Evolutionary conservation across 2,113 vertebrate species (phyloP).

Genomic region (Sylvilagus bachmani): DNA sequence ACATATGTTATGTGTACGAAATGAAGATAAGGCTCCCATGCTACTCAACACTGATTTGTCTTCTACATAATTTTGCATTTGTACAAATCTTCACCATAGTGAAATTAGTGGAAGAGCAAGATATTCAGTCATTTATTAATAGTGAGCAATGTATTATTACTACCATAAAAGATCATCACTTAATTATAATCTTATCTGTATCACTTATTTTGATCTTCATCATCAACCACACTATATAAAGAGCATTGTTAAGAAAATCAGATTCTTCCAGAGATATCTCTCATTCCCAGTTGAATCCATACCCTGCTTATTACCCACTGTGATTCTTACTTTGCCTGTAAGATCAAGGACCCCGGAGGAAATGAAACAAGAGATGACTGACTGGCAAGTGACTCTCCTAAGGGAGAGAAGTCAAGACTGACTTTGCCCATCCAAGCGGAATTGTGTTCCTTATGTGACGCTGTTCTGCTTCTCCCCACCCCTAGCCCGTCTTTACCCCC

Average conservation of each 20-base stretch:
- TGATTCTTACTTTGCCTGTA: background rate
- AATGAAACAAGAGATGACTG: background rate
- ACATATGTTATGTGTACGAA: background rate
- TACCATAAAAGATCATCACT: conserved; percentile 45
- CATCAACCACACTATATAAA: background rate
- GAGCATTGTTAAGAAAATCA: conserved; percentile 36
- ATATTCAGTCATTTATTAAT: conserved; percentile 38
- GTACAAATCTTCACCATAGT: conserved; percentile 38
- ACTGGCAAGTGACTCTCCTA: background rate
- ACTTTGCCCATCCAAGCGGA: background rate
- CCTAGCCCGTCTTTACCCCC: background rate
- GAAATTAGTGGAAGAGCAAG: conserved; percentile 13
- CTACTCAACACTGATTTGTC: conserved; percentile 24
- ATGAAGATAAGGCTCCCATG: background rate
- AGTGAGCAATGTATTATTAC: conserved; percentile 29
- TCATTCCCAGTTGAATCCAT: conserved; percentile 25
- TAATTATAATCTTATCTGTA: conserved; percentile 50
- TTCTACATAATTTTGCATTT: conserved; percentile 44
- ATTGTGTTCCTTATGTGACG: background rate
- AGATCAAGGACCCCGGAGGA: conserved; percentile 17
- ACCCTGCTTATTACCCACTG: background rate
- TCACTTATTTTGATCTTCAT: conserved; percentile 55
- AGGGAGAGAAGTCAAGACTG: conserved; percentile 49
- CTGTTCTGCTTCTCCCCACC: background rate
- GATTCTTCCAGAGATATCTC: conserved; percentile 29